These are phyloP conservation scores for Acromyrmex charruanus DNA, from an alignment of 1,140 invertebrate genomes.

Conservation along the genomic window DNA sequence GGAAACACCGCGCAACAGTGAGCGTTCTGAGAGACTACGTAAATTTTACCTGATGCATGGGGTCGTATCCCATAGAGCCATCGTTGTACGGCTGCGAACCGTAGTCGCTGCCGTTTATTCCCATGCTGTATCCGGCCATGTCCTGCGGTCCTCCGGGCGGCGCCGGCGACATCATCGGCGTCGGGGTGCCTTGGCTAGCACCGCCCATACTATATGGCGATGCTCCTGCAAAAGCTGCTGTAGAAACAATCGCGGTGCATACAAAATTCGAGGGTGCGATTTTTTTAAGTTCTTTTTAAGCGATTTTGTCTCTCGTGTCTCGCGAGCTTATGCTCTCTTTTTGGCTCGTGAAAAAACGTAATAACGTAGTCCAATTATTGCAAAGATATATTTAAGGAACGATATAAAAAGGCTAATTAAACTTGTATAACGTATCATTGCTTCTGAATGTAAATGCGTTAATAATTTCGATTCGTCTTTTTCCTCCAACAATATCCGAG, in stretches of 20 bases:
- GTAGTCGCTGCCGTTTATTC: conserved; percentile 94
- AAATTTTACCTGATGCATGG: conserved; percentile 91
- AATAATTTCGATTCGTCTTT: not conserved
- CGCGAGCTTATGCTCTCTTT: conserved; percentile 47
- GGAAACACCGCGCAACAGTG: conserved; percentile 1
- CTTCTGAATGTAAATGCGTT: not conserved
- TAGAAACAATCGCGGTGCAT: conserved; percentile 87
- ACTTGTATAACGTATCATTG: not conserved
- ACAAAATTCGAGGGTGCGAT: conserved; percentile 84
- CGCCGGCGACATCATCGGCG: conserved; percentile 97
- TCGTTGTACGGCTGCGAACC: conserved; percentile 94
- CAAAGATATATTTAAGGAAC: not conserved
- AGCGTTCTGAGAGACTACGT: not conserved
- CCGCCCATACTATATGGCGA: conserved; percentile 96
- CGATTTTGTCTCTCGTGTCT: conserved; percentile 54
- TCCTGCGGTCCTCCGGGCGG: conserved; percentile 92
- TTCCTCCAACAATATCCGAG: not conserved
- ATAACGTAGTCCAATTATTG: not conserved
- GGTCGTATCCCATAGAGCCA: conserved; percentile 95
- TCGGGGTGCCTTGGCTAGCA: conserved; percentile 94
- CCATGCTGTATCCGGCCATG: conserved; percentile 95
- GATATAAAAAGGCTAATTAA: not conserved
- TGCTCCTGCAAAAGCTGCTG: conserved; percentile 90
- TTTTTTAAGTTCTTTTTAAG: conserved; percentile 75
- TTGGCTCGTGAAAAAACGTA: not conserved